Evolutionary conservation across 2,888 invertebrate species (phyloP).

Genomic region (Trachelus stipa): DNA sequence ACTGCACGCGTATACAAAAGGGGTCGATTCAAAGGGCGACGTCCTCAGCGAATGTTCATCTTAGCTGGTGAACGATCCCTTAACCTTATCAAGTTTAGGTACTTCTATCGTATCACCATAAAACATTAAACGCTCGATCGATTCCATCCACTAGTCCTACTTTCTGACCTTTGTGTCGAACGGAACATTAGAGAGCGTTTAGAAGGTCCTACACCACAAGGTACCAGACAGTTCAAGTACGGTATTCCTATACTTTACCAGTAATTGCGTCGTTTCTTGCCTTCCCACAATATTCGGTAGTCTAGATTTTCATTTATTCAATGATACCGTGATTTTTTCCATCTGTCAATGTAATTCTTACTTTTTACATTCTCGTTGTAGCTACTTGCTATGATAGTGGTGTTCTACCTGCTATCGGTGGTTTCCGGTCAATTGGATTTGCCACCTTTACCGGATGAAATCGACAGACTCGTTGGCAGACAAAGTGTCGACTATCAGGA

Average conservation of each 20-base stretch:
- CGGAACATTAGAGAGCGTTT: not conserved
- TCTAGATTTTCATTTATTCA: not conserved
- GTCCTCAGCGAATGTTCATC: not conserved
- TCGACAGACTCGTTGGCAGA: constrained; percentile 30
- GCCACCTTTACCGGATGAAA: constrained; percentile 48
- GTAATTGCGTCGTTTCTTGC: not conserved
- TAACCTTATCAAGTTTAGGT: not conserved
- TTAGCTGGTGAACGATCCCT: not conserved
- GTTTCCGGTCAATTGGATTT: constrained; percentile 55
- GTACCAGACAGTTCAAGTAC: not conserved
- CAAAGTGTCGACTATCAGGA: constrained; percentile 40
- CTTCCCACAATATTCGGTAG: not conserved
- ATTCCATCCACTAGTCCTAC: not conserved
- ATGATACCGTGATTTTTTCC: not conserved
- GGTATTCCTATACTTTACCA: not conserved
- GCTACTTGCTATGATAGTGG: not conserved
- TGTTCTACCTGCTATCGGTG: constrained; percentile 32
- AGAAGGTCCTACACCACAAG: not conserved
- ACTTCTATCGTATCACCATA: not conserved
- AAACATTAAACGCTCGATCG: not conserved
- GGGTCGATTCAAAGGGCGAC: not conserved
- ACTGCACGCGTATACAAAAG: not conserved
- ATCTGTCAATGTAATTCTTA: not conserved
- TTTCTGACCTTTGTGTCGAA: not conserved
- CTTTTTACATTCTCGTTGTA: constrained; percentile 13